A percentile compares a stretch with the other conserved stretches of the same genome.
Conservation (phyloP, 2,888 invertebrate genomes). For the Caenorhabditis virilis region DNA sequence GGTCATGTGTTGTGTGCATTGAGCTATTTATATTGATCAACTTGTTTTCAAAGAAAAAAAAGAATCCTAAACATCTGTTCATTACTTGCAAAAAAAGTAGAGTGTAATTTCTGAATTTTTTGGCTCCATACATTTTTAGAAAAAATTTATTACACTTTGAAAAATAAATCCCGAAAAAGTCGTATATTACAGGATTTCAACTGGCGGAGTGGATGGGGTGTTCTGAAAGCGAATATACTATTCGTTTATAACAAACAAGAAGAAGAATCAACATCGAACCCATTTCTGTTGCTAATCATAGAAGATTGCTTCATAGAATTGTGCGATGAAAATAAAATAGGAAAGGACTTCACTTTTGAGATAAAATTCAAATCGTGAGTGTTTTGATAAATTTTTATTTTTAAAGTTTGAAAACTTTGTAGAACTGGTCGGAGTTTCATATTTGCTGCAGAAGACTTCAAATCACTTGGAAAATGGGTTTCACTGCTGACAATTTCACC, state of each 20-base stretch:
- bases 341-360: constrained; percentile 64
- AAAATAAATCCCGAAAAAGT: no score
- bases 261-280: constrained; percentile 40
- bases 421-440: constrained; percentile 56
- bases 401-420: constrained; percentile 12
- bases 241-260: constrained; percentile 60
- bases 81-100: no score
- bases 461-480: constrained; percentile 64
- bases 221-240: constrained; percentile 63
- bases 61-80: no score
- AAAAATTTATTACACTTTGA: no score
- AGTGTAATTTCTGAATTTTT: no score
- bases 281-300: constrained; percentile 62
- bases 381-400: neutral
- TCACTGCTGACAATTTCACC: constrained; percentile 63
- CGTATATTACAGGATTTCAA: constrained; percentile 60
- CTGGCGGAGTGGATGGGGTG: constrained; percentile 60
- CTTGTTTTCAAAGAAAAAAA: no score
- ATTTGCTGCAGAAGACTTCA: constrained; percentile 60
- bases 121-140: no score
- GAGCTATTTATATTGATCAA: no score
- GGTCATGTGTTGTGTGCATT: no score
- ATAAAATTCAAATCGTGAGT: constrained; percentile 66
- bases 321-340: constrained; percentile 66
- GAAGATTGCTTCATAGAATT: constrained; percentile 67